Base-by-base conservation (phyloP, 2,797 vertebrate genomes). In the Hydrolagus colliei region DNA sequence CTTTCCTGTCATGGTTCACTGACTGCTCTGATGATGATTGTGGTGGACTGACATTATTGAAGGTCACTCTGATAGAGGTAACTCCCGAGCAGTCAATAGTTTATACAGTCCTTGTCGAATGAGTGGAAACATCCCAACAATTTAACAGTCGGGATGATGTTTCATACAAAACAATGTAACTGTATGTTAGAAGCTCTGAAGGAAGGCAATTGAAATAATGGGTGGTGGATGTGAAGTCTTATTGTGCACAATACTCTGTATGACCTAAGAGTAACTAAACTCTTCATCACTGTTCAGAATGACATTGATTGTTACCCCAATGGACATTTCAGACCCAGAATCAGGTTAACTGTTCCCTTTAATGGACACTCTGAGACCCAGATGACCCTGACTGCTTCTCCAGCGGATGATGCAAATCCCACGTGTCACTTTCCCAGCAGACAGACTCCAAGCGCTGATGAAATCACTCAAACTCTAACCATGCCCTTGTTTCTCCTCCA, bases 11-110 rank as follows among this genome's bases (percentile, higher is more conserved):
- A 9, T 82, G 27, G 79, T 82, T 67, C 65, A 41, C 65, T 84
- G 65, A 65, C 67, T 71, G 65, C 41, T 71, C 79, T 84, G 79
- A 68, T 20, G 9, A 82, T 82, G 79, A 84, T 71, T 71, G 4
- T 84, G 9, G 32, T 84, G 63, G 63, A 71, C 22, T 67, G 22
- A 0, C 22, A n/a, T 68, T 20, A 71, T 35, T 84, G 14, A 84
- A 84, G 32, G 79, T 68, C 79, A 41, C 9, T 41, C 65, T 84
- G 32, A 41, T 35, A 32, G 41, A 63, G 16, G 16, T 41, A 32
- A 80, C 65, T 18, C 14, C 13, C 6, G 67, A 16, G 68, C 16
- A 32, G 63, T 71, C 8, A 84, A 68, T 68, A 84, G 65, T 71
- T 71, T 16, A 35, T 82, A 35, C 22, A 68, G 63, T 79, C 14